Evolutionary conservation across 2,797 vertebrate species (phyloP).

Genomic region (Sarcophilus harrisii): DNA sequence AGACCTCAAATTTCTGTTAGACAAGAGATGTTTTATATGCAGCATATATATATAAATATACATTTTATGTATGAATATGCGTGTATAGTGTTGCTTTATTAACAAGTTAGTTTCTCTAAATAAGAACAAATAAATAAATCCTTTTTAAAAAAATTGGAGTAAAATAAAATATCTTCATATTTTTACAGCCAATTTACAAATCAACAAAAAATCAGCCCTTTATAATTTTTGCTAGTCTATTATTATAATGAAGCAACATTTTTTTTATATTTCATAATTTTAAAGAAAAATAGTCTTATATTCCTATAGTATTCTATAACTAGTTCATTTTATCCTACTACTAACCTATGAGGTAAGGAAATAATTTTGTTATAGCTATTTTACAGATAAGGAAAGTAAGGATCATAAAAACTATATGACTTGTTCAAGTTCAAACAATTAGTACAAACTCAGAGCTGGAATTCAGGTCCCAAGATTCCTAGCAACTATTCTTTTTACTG

Average conservation of each 20-base stretch:
- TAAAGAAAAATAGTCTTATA: not conserved
- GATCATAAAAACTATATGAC: not conserved
- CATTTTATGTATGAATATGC: not conserved
- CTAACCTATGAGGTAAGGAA: not conserved
- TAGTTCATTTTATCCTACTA: not conserved
- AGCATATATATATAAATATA: not conserved
- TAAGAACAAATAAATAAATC: not conserved
- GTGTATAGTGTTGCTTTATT: not conserved
- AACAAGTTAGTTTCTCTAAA: not conserved
- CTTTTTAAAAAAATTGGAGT: not conserved
- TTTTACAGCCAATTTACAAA: not conserved
- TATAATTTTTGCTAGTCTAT: not conserved
- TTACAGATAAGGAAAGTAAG: not conserved
- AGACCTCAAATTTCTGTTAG: conserved; percentile 13
- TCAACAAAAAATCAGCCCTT: not conserved
- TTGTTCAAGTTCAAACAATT: not conserved
- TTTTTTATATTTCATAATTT: not conserved
- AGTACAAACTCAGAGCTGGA: not conserved
- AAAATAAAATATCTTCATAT: not conserved
- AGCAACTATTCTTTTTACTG: not conserved
- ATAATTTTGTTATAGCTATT: not conserved
- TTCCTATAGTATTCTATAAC: not conserved
- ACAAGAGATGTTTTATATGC: conserved; percentile 1
- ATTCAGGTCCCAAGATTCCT: not conserved
- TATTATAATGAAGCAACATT: not conserved